These are phyloP conservation scores for Drosophila neotestacea DNA, from an alignment of 2,888 invertebrate species.

Conservation along the genomic window DNA sequence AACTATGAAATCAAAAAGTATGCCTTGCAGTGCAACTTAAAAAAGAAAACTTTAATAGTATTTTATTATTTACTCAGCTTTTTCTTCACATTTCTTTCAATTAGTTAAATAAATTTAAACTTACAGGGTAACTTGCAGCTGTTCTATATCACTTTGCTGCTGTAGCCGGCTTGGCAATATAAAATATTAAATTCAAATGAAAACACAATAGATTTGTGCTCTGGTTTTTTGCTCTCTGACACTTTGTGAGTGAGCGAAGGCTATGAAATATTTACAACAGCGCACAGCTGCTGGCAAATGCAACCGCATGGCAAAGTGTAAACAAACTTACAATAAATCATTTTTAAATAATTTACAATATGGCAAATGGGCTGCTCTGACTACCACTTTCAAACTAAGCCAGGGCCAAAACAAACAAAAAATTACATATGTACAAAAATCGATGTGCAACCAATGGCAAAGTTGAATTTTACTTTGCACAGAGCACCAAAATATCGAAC, in stretches of 20 bases:
- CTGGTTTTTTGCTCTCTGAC: conserved; percentile 33
- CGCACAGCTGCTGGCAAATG: conserved; percentile 60
- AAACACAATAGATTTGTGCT: conserved; percentile 72
- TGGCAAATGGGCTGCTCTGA: conserved; percentile 34
- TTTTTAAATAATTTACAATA: conserved; percentile 76
- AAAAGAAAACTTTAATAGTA: not conserved
- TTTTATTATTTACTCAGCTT: not conserved
- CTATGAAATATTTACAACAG: conserved; percentile 63
- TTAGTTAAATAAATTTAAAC: not conserved
- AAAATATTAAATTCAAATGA: conserved; percentile 75
- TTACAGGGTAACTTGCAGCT: conserved; percentile 22
- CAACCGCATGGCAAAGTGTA: conserved; percentile 75
- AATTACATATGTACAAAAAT: conserved; percentile 31
- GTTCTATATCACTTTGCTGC: not conserved
- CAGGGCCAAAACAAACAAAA: not conserved
- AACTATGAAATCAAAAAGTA: not conserved
- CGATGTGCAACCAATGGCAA: conserved; percentile 42
- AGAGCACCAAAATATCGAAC: conserved; percentile 31
- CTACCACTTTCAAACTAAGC: not conserved
- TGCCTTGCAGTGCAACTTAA: not conserved
- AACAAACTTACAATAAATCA: conserved; percentile 77
- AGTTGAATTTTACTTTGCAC: conserved; percentile 25
- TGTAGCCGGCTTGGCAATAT: conserved; percentile 38
- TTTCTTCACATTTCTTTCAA: not conserved
- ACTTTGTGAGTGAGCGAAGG: conserved; percentile 19